Base-by-base conservation (phyloP, 2,888 invertebrate species). In the Bembecia ichneumoniformis region DNA sequence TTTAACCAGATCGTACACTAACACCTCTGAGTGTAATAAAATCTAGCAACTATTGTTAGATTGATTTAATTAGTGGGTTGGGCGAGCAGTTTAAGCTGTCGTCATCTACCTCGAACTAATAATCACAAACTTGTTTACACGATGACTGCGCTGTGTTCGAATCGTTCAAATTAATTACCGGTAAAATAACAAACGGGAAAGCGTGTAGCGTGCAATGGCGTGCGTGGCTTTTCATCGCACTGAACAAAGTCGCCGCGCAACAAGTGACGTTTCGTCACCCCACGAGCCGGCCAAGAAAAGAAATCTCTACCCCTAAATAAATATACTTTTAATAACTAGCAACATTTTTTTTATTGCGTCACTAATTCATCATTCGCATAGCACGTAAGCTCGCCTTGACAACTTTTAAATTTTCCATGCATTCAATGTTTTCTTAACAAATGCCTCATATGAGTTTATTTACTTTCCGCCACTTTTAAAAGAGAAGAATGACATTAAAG, bases 391-490 rank as follows among this genome's bases (percentile, higher is more conserved):
- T 9, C 28, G 28, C 28, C 9, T 28, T 9, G 28, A 28, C 3
- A 16, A 44, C 10, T 44, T 44, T 4, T 44, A 14, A 44, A 15
- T 44, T 44, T 44, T 44, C 11, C 11, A 9, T 44, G 44, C 44
- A 44, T 44, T 11, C 15, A 44, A 11, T 44, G 17, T 17, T 10
- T n/a, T 45, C 9, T 34, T 43, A 46, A 46, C 35, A 79, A 82
- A 79, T 74, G 75, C 65, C 78, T 82, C 72, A 66, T 73, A 68
- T 62, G 71, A 82, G 81, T 84, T 83, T 84, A 86, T 86, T 86
- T 86, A 86, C 82, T 82, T 84, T 82, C 74, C 70, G 70, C 69
- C 72, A 84, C 76, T 86, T 84, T 82, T 77, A 71, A 82, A 82
- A 77, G 74, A 74, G 71, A 75, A 72, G 71, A 76, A 72, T 61